Evolutionary conservation across 2,113 vertebrate species (phyloP).

Genomic region (Columbina picui): DNA sequence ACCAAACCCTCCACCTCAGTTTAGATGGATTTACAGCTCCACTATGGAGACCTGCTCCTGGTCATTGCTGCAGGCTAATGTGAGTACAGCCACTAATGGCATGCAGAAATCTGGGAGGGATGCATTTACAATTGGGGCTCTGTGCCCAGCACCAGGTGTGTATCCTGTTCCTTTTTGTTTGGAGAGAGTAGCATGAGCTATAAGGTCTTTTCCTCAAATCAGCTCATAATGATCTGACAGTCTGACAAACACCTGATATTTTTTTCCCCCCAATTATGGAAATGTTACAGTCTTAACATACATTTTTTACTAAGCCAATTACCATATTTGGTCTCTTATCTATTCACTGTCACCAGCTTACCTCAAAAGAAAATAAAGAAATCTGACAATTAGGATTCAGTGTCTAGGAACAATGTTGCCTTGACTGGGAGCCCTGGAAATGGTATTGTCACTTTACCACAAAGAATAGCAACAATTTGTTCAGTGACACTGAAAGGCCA

Average conservation of each 20-base stretch:
- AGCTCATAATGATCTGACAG: background rate
- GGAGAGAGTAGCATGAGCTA: background rate
- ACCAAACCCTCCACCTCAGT: background rate
- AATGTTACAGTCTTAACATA: background rate
- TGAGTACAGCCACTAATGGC: background rate
- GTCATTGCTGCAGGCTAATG: background rate
- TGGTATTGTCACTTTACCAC: background rate
- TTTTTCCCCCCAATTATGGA: background rate
- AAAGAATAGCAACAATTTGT: constrained; percentile 23
- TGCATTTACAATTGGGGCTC: background rate
- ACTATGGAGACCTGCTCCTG: background rate
- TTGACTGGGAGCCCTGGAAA: constrained; percentile 2
- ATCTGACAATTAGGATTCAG: background rate
- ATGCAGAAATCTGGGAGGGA: accelerated
- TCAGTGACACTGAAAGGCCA: constrained; percentile 34
- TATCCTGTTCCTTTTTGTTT: background rate
- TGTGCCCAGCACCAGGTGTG: accelerated
- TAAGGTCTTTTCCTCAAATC: background rate
- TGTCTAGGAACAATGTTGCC: background rate
- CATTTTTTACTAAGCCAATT: background rate
- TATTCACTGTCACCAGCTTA: background rate
- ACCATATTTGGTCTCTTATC: background rate
- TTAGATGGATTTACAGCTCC: background rate
- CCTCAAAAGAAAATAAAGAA: background rate
- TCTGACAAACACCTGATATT: background rate